Percentiles rank a stretch among this genome's conserved stretches.
These are phyloP conservation scores for Perognathus longimembris DNA, from an alignment of 2,113 vertebrate species.

Conservation along the genomic window DNA sequence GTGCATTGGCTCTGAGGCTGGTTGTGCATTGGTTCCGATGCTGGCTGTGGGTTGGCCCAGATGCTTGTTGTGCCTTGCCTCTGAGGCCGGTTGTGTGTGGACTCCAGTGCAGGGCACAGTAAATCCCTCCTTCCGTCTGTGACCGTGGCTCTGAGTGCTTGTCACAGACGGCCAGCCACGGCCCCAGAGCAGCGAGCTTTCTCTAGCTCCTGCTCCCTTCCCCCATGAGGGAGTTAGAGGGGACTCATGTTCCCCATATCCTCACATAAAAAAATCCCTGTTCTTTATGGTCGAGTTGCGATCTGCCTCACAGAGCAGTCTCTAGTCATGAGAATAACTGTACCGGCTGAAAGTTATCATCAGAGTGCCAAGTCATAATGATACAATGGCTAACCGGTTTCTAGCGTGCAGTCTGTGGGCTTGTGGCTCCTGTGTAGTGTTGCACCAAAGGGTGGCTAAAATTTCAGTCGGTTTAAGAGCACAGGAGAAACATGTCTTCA, in stretches of 20 bases:
- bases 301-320: not conserved
- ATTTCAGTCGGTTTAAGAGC: not conserved
- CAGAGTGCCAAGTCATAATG: not conserved
- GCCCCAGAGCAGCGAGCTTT: not conserved
- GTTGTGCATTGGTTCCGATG: not conserved
- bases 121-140: too few relatives aligned
- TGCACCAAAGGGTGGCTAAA: not conserved
- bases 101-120: fast-evolving
- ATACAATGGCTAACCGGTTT: not conserved
- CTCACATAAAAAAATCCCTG: too few relatives aligned
- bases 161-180: fast-evolving
- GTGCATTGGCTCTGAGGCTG: too few relatives aligned
- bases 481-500: not conserved
- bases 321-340: not conserved
- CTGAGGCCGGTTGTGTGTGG: too few relatives aligned
- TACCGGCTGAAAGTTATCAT: not conserved
- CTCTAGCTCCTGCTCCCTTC: not conserved
- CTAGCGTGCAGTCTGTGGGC: not conserved
- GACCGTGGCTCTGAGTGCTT: not conserved
- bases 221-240: too few relatives aligned
- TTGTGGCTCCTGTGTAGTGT: not conserved
- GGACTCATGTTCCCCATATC: fast-evolving
- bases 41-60: too few relatives aligned
- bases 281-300: not conserved
- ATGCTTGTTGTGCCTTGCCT: too few relatives aligned